Evolutionary conservation across 2,113 vertebrate species (phyloP), one percentile per base, ranked within the genome.

Genomic region (Spea bombifrons): DNA sequence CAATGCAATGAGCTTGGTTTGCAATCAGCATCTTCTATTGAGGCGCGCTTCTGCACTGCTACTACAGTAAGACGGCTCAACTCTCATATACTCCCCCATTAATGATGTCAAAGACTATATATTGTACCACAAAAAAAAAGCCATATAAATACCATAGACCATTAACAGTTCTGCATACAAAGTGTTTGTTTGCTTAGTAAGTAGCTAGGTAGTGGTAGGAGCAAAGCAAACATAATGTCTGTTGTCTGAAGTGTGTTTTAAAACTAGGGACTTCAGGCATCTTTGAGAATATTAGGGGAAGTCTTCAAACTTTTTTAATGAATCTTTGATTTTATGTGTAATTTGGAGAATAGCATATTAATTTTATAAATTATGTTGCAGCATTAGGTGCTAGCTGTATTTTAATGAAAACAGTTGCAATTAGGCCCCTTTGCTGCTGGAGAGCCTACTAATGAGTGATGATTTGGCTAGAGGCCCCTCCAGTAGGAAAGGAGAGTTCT

Each of bases 71-170:
- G 9, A 52, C 50, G 6, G 3, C 50, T 1, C 50, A 52, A 52
- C 50, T 52, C 9, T 52, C 50, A 6, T 3, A 52, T 10, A 52
- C 9, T 52, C 3, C 55, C 15, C 55, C 6, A 59, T 59, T 12
- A 43, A 43, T 57, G 67, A 82, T 83, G 67, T 4, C 86, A 45
- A 72, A 84, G 70, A 86, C 30, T 30, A 30, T 75, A 55, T 76
- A 79, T 87, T 85, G 66, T 78, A 45, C 75, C 84, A 88, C 82
- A 84, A 83, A 84, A 3, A n/a, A 49, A 8, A 16, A 17, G 30
- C 30, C 55, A 13, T 57, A 69, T 82, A 76, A 91, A 92, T 91
- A 90, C 92, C 91, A 91, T 91, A 89, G 90, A 90, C 91, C 90
- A 88, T 88, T 86, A 66, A 74, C 81, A 84, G 87, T 86, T 87